Evolutionary conservation across 2,888 invertebrate genomes (phyloP).

Genomic region (Chymomyza amoena): DNA sequence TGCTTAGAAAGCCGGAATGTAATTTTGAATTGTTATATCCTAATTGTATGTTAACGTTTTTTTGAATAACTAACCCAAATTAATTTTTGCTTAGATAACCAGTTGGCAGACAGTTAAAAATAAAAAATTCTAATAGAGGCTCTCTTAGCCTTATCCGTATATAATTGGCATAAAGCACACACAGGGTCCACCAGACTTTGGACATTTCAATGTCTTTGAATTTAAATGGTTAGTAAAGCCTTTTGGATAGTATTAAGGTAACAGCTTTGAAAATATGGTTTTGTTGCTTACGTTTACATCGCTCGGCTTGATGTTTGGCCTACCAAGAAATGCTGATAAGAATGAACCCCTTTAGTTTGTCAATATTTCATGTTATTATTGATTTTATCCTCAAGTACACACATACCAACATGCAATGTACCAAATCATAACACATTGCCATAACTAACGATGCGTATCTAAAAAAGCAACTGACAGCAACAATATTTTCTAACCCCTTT

Average conservation of each 20-base stretch:
- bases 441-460: conserved; percentile 50
- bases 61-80: no score
- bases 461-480: conserved; percentile 17
- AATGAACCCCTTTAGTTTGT: conserved; percentile 11
- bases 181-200: no score
- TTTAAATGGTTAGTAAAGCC: no score
- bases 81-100: no score
- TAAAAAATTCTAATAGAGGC: no score
- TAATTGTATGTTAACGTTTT: no score
- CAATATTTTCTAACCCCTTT: conserved; percentile 36
- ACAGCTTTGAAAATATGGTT: neutral
- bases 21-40: no score
- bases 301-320: neutral
- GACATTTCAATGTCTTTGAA: no score
- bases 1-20: no score
- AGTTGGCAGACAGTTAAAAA: no score
- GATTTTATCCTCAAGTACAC: conserved; percentile 33
- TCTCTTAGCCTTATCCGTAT: no score
- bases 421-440: conserved; percentile 29
- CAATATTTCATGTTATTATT: conserved; percentile 42
- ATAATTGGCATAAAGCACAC: no score
- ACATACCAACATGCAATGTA: conserved; percentile 16
- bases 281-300: neutral
- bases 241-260: neutral
- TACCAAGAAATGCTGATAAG: neutral